Percentiles rank a stretch among this genome's conserved stretches.
These are phyloP conservation scores for Gallinago undulata DNA, from an alignment of 2,113 vertebrate genomes.

Conservation along the genomic window DNA sequence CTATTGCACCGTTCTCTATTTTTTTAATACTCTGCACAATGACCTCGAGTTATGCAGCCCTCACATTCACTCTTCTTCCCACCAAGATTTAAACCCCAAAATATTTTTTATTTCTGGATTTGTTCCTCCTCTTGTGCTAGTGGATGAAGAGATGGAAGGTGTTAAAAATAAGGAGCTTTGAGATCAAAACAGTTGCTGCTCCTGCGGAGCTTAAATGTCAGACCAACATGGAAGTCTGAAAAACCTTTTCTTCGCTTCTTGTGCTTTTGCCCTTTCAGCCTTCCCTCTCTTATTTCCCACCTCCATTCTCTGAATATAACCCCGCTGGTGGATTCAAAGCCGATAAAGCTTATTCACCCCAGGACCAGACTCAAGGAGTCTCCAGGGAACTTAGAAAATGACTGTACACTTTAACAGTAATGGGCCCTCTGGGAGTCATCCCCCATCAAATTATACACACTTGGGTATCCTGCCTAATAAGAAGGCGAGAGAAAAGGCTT, in stretches of 20 bases:
- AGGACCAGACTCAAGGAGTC: constrained; percentile 42
- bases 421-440: constrained; percentile 37
- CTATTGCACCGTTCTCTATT: too few species aligned
- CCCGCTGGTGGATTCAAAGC: constrained; percentile 60
- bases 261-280: constrained; percentile 72
- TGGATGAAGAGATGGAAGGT: not conserved
- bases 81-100: not conserved
- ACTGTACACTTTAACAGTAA: constrained; percentile 41
- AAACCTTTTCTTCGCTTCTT: constrained; percentile 68
- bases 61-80: not conserved
- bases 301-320: constrained; percentile 65
- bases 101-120: not conserved
- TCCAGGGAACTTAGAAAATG: constrained; percentile 44
- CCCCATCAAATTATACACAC: not conserved
- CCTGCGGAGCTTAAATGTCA: constrained; percentile 78
- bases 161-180: constrained; percentile 65
- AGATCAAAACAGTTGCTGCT: constrained; percentile 55
- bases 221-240: constrained; percentile 23
- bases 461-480: constrained; percentile 39
- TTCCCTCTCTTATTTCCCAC: constrained; percentile 22
- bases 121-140: not conserved
- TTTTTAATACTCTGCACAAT: not conserved
- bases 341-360: constrained; percentile 48
- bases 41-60: not conserved
- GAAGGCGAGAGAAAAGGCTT: constrained; percentile 35